Evolutionary conservation across 1,140 invertebrate species (phyloP), one percentile per base, ranked within the genome.

Genomic region (Cydia splendana): DNA sequence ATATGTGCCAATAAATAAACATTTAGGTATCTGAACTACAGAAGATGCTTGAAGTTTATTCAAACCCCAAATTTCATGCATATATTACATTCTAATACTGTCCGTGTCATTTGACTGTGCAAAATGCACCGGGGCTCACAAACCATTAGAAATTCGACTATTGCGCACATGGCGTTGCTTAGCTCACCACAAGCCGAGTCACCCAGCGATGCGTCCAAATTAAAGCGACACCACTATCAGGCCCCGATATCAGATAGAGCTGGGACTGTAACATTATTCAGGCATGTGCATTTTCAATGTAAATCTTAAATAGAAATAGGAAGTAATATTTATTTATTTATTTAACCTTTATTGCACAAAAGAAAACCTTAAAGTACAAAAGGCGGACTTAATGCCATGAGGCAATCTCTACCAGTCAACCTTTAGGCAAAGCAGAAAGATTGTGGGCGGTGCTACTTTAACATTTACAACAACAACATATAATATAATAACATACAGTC

Each of bases 171-270:
- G 38, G 30, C 34, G n/a, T 38, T 38, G 67, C 34, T 71, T 71
- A 71, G 38, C 30, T 38, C 9, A 24, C 57, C 34, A 38, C 34
- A 38, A n/a, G 34, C 28, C 30, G 30, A 38, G 67, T 71, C 30
- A 71, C 13, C 65, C 65, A 28, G 65, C 65, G 34, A 38, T 42
- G 34, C 67, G 30, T 71, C 30, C 28, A 71, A 71, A 42, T 71
- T 38, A 42, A 34, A 71, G 30, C 67, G 67, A 71, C 67, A 45
- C 15, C 30, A 62, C n/a, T 20, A 18, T 62, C 57, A 0, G 57
- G 18, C 6, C 15, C 53, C 57, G n/a, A 62, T 62, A 12, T 62
- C 9, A n/a, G 57, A 62, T 24, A 24, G 6, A 62, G 57, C 20
- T 24, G 57, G 20, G 15, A 24, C 9, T 24, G 57, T 24, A 62